Percentiles rank a stretch among this genome's conserved stretches.
These are phyloP conservation scores for Muscicapa adusta DNA, from an alignment of 2,113 vertebrate genomes.

Conservation along the genomic window DNA sequence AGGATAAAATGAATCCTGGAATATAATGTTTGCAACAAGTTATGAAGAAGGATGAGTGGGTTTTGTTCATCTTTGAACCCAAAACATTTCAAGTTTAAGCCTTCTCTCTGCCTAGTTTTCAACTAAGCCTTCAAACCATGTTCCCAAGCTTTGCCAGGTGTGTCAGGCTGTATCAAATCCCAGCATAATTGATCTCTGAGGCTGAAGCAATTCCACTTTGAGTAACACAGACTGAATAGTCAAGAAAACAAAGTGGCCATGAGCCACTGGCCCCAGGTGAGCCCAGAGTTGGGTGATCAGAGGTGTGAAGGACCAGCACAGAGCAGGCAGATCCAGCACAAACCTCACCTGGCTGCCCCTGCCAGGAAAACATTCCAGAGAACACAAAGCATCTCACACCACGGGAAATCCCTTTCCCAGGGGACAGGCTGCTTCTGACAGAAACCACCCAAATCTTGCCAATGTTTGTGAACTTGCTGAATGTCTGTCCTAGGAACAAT, in stretches of 20 bases:
- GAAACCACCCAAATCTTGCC: background rate
- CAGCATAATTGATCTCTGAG: background rate
- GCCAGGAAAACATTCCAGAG: background rate
- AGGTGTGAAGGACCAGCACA: accelerated
- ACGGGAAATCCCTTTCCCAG: background rate
- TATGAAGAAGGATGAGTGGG: background rate
- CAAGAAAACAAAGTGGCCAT: background rate
- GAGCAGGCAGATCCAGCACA: background rate
- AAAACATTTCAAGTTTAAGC: background rate
- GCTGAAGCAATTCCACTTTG: background rate
- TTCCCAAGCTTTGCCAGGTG: background rate
- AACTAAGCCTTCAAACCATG: background rate
- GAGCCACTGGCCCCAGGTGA: background rate
- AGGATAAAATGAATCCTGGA: conserved; percentile 37
- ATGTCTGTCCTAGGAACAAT: background rate
- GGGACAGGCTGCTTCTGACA: background rate
- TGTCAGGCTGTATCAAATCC: background rate
- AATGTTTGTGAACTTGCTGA: background rate
- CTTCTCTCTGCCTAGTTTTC: background rate
- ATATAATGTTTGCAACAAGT: background rate
- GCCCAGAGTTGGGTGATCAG: background rate
- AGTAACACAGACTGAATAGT: background rate
- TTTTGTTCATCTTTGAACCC: background rate
- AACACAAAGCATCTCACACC: background rate
- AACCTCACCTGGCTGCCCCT: background rate